These are phyloP conservation scores for Oreochromis tanganicae DNA, from an alignment of 2,113 vertebrate genomes.

Conservation along the genomic window DNA sequence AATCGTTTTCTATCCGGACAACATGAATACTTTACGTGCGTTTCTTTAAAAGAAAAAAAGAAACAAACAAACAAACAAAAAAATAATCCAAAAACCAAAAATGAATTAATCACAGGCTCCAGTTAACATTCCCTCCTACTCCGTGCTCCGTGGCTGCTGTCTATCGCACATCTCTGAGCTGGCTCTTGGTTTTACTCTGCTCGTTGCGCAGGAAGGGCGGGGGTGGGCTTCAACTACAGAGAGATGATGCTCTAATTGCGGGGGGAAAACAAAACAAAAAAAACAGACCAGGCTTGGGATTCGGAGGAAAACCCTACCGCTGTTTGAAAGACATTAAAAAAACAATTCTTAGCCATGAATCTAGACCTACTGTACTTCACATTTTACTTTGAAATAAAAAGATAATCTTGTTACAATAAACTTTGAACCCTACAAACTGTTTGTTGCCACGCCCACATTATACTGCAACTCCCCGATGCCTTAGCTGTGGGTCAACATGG, in stretches of 20 bases:
- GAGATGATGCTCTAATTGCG: slow-evolving; percentile 21
- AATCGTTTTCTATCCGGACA: slow-evolving; percentile 1
- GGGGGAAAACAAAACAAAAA: not conserved
- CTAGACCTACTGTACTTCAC: not conserved
- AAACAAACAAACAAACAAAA: not conserved
- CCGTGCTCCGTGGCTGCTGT: slow-evolving; percentile 7
- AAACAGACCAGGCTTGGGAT: not conserved
- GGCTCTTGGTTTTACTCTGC: slow-evolving; percentile 29
- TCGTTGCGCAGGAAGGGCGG: slow-evolving; percentile 38
- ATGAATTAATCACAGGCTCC: slow-evolving; percentile 60
- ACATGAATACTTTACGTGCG: not conserved
- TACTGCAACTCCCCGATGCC: slow-evolving; percentile 20
- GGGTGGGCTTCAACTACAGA: not conserved
- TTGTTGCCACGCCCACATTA: not conserved
- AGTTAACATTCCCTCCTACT: slow-evolving; percentile 23
- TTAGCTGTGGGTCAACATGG: not conserved
- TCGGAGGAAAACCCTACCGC: not conserved
- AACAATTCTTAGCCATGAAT: not conserved
- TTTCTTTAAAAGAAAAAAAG: not conserved
- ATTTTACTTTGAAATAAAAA: not conserved
- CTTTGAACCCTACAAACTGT: not conserved
- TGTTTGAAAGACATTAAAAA: not conserved
- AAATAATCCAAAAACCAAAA: not conserved
- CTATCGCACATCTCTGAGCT: slow-evolving; percentile 24
- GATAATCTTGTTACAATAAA: not conserved